A percentile compares a stretch with the other conserved stretches of the same genome.
Evolutionary conservation across 2,888 invertebrate genomes (phyloP).

Genomic region (Himalopsyche tibetana): DNA sequence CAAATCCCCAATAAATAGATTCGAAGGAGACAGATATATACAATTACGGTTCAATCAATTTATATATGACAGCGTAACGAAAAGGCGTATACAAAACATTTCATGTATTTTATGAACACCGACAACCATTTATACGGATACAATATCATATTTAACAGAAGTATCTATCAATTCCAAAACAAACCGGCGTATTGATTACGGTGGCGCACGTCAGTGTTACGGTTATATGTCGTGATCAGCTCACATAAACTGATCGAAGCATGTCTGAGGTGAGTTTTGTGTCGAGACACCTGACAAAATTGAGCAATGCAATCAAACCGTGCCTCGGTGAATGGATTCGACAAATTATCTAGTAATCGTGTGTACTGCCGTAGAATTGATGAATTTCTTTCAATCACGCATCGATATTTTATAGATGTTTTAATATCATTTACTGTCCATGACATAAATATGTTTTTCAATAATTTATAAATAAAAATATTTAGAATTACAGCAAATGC

Average conservation of each 20-base stretch:
- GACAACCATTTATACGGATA: not conserved
- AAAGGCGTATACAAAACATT: not conserved
- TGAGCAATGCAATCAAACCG: constrained; percentile 63
- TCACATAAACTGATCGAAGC: constrained; percentile 50
- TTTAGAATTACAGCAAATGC: too few relatives aligned
- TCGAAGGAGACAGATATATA: not conserved
- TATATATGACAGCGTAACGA: not conserved
- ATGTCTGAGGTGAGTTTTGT: constrained; percentile 48
- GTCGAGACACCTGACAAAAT: constrained; percentile 58
- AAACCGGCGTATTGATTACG: constrained; percentile 23
- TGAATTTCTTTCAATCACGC: constrained; percentile 52
- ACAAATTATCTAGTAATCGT: constrained; percentile 56
- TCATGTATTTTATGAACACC: constrained; percentile 21
- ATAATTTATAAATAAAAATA: too few relatives aligned
- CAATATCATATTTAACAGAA: constrained; percentile 20
- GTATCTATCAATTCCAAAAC: constrained; percentile 27
- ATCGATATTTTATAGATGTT: not conserved
- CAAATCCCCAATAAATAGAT: too few relatives aligned
- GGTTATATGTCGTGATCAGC: constrained; percentile 47
- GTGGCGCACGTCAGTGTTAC: constrained; percentile 11
- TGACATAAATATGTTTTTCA: too few relatives aligned
- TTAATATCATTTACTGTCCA: not conserved
- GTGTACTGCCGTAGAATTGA: constrained; percentile 49
- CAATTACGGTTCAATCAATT: not conserved
- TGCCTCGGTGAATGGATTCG: constrained; percentile 56